phyloP scores from a whole-genome alignment of 1,140 invertebrate species.

The Leptoteleia sp. region DNA sequence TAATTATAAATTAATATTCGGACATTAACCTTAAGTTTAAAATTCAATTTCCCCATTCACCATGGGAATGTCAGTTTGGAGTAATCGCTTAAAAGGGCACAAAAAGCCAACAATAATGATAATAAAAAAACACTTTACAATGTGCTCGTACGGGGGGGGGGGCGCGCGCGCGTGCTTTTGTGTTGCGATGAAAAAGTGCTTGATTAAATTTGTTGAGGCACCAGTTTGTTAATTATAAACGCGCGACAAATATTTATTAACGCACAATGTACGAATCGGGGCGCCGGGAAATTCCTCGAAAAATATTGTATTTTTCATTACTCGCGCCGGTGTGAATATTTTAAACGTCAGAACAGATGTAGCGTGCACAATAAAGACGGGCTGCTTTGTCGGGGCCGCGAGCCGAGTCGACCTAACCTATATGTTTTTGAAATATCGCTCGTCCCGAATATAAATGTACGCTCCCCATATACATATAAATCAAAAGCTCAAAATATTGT shows the following conservation, averaged over 20 bases:
- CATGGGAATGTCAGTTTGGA: no score
- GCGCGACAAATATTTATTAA: no score
- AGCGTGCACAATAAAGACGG: conserved; percentile 13
- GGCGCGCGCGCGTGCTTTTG: no score
- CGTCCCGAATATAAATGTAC: conserved; percentile 30
- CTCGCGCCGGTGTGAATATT: conserved; percentile 16
- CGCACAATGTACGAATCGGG: no score
- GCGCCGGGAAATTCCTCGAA: background rate
- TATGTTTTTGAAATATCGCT: conserved; percentile 35
- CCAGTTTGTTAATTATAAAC: conserved; percentile 1
- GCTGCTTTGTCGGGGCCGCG: conserved; percentile 22
- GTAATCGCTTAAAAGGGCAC: no score
- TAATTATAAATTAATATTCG: no score
- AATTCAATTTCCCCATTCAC: no score
- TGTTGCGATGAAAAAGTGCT: no score
- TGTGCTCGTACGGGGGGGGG: no score
- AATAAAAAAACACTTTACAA: no score
- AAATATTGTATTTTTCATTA: conserved; percentile 27
- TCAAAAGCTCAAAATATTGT: conserved; percentile 36
- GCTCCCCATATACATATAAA: conserved; percentile 26
- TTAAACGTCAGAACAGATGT: conserved; percentile 28
- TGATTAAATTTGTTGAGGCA: background rate
- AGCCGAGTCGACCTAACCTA: conserved; percentile 47
- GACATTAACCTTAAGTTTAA: no score
- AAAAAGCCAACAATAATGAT: no score